Base-by-base conservation (phyloP, 2,888 invertebrate species). In the Druceiella hillmani region DNA sequence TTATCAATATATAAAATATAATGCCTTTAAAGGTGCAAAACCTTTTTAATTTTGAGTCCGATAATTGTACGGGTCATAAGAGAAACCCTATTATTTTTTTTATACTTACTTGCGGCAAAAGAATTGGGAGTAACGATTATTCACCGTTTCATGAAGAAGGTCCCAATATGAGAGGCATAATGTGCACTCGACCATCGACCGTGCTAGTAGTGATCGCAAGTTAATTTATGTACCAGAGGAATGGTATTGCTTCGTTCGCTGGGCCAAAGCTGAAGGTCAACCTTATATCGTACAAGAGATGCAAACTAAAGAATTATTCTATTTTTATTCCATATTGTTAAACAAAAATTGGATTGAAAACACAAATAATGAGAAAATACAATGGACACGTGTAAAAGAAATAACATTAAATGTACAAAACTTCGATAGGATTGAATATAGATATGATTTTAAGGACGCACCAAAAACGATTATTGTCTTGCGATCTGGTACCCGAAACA, bases 61-160 rank as follows among this genome's bases (percentile, higher is more conserved):
- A 12, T n/a, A n/a, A n/a, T n/a, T n/a, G n/a, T 31, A 40, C 10
- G 3, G 37, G 37, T 4, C 37, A 32, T n/a, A 37, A 32, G 26
- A 13, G 32, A 11, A 37, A 32, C 9, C 32, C 32, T 5, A 17
- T 37, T 4, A 32, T 37, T 11, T 37, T 37, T 37, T n/a, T 33
- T 12, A 14, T 33, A n/a, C 33, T 17, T 32, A 7, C n/a, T 32
- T 17, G 37, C 38, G 20, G 38, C 32, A 2, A 38, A 38, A 20
- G n/a, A n/a, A n/a, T n/a, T 17, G 20, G 26, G 31, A 26, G 39
- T 40, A 6, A 35, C 30, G 2, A 27, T 40, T 4, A 31, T 15
- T 2, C 39, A 40, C 11, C 17, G 35, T 13, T 40, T 40, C 27
- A 34, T 35, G 35, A 31, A 40, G 9, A 40, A 36, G 17, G 40